Conservation (phyloP, 2,113 vertebrate species). For the Sander lucioperca region DNA sequence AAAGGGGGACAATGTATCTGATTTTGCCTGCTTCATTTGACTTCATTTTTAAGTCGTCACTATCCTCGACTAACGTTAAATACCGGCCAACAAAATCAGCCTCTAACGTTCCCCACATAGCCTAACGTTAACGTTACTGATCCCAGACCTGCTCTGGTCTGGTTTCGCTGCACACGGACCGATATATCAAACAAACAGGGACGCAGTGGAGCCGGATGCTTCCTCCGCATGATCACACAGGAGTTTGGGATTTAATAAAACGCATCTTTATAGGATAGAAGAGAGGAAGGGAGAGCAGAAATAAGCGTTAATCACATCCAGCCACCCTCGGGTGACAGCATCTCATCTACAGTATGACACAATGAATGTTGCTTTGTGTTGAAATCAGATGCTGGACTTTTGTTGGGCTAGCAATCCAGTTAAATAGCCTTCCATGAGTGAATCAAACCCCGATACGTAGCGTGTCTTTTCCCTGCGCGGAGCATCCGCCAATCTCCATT, state of each 20-base stretch:
- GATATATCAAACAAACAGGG: neutral
- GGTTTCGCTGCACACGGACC: neutral
- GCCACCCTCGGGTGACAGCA: neutral
- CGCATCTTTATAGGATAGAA: neutral
- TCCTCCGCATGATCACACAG: neutral
- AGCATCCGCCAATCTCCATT: neutral
- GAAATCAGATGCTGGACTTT: slow-evolving; percentile 1
- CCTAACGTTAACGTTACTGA: neutral
- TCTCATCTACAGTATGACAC: neutral
- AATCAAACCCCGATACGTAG: neutral
- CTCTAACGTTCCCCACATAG: too few relatives aligned
- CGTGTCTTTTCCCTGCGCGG: neutral
- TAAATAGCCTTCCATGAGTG: neutral
- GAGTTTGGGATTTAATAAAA: neutral
- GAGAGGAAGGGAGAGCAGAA: neutral
- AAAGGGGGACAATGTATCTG: neutral
- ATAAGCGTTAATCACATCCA: neutral
- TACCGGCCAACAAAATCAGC: neutral
- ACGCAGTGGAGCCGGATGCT: neutral
- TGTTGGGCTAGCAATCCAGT: neutral
- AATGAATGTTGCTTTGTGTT: neutral
- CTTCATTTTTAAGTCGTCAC: neutral
- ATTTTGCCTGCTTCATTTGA: neutral
- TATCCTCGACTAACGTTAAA: neutral
- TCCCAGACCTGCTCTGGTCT: slow-evolving; percentile 11